A percentile compares a stretch with the other conserved stretches of the same genome.
Evolutionary conservation across 2,113 vertebrate species (phyloP).

Genomic region (Lutjanus erythropterus): DNA sequence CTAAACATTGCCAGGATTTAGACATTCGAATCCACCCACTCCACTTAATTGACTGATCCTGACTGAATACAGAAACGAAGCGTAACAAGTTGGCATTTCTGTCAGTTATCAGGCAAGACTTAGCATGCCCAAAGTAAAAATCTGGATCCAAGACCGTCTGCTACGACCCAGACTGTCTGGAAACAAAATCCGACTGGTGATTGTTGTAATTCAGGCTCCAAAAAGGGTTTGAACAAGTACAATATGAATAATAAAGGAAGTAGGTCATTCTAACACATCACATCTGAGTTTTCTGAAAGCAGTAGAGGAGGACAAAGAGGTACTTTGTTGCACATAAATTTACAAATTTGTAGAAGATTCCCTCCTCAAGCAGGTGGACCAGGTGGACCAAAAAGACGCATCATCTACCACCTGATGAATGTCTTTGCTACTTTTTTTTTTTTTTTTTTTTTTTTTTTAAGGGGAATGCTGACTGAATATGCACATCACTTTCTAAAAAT

Average conservation of each 20-base stretch:
- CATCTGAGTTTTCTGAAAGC: conserved; percentile 8
- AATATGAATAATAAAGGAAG: conserved; percentile 3
- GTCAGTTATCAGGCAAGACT: too few relatives aligned
- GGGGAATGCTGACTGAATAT: conserved; percentile 28
- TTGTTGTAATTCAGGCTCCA: background rate
- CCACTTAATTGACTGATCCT: too few relatives aligned
- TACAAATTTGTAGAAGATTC: background rate
- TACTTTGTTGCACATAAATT: background rate
- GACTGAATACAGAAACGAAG: too few relatives aligned
- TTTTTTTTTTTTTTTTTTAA: too few relatives aligned
- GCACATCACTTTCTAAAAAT: conserved; percentile 46
- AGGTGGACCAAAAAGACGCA: conserved; percentile 7
- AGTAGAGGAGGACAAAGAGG: conserved; percentile 9
- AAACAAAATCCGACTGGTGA: background rate
- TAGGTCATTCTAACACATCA: conserved; percentile 3
- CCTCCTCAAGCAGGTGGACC: background rate
- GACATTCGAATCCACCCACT: too few relatives aligned
- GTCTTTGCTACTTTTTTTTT: too few relatives aligned
- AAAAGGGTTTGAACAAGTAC: background rate
- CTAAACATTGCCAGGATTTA: too few relatives aligned
- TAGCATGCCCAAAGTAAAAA: background rate
- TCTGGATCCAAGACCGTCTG: background rate
- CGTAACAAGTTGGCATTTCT: too few relatives aligned
- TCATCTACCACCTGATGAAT: conserved; percentile 44
- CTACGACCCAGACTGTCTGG: background rate